These are phyloP conservation scores for Luscinia megarhynchos DNA, from an alignment of 2,797 vertebrate species.

Conservation along the genomic window DNA sequence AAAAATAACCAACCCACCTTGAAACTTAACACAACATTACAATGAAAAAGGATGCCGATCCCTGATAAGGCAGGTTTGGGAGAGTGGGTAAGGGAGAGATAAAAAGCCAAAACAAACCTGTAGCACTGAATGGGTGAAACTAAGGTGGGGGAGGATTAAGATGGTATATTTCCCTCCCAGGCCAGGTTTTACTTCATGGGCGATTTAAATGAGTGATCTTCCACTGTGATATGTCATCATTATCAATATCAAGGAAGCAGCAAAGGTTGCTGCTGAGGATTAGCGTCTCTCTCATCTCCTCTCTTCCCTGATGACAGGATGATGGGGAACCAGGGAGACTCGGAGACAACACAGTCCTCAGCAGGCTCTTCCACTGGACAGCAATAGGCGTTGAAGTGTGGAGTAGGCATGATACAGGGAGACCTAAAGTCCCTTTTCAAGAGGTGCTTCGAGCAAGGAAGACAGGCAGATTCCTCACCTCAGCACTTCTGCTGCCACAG, in stretches of 20 bases:
- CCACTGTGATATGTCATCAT: not conserved
- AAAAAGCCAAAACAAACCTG: not conserved
- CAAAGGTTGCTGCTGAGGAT: not conserved
- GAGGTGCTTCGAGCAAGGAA: not conserved
- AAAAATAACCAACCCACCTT: not conserved
- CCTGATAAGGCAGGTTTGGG: not conserved
- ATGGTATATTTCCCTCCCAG: not conserved
- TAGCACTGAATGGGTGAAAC: not conserved
- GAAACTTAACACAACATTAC: not conserved
- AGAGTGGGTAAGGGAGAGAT: not conserved
- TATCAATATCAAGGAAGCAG: not conserved
- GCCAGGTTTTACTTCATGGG: not conserved
- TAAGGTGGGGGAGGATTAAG: not conserved
- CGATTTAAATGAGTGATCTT: not conserved
- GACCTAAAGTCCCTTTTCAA: not conserved
- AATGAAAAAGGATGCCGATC: not conserved
- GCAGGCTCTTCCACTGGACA: not conserved
- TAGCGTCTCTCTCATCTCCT: not conserved
- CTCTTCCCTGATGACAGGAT: not conserved
- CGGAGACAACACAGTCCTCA: not conserved
- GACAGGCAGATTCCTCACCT: not conserved
- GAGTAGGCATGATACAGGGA: not conserved
- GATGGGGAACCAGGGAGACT: not conserved
- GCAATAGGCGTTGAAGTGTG: not conserved
- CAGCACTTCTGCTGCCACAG: not conserved